Evolutionary conservation across 1,140 invertebrate species (phyloP), one percentile per base, ranked within the genome.

Genomic region (Thereuonema tuberculata): DNA sequence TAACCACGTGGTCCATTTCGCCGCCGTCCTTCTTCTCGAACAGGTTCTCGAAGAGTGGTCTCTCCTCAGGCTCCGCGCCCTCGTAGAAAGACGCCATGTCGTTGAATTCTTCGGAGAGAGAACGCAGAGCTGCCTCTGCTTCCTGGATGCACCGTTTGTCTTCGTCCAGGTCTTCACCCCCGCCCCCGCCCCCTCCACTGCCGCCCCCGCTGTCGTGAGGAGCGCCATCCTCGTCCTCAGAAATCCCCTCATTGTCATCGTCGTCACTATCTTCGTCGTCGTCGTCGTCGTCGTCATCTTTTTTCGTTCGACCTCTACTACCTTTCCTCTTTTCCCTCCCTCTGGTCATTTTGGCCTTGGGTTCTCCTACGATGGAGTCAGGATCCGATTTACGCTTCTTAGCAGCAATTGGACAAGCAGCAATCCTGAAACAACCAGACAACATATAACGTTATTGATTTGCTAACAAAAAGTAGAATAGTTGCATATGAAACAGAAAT

Each of bases 61-160:
- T 81, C 61, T 87, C 85, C 58, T 87, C 85, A 25, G 79, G 79
- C 15, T 79, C 77, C 21, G 81, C 72, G 1, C 82, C 78, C 1
- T 82, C 83, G 0, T 82, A 79, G 85, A 86, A 89, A 67, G 81
- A 86, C 15, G 20, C 63, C 56, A 23, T 53, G 55, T 64, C 64
- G 17, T 62, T 61, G 24, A 64, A 55, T 31, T 70, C 65, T 2
- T 86, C 87, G 0, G 87, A 89, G 0, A 92, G 72, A 67, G 84
- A 87, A 67, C 87, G 86, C 37, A 92, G 71, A 0, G 87, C 86
- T 1, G 85, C 86, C 69, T 92, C 87, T 1, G 89, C 89, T 72
- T 92, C 89, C 49, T 85, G 75, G 58, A 93, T 89, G 5, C 87
- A 74, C 1, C 82, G 84, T 70, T 87, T 85, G 63, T 90, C 85